Evolutionary conservation across 2,797 vertebrate species (phyloP).

Genomic region (Chrosomus eos): DNA sequence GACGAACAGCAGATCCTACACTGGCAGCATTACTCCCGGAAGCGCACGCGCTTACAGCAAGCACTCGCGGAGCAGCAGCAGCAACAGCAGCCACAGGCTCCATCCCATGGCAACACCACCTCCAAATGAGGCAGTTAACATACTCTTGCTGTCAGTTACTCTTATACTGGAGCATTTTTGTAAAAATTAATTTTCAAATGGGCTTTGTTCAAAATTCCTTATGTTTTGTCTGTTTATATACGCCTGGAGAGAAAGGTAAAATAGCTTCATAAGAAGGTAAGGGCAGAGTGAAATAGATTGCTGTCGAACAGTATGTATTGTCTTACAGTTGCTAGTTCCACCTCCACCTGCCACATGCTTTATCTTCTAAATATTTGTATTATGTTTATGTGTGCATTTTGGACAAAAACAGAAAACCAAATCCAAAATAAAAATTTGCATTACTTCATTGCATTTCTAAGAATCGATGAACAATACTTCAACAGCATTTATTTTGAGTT

Average conservation of each 20-base stretch:
- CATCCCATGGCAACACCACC: constrained; percentile 77
- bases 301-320: not conserved
- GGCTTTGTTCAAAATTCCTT: not conserved
- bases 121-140: constrained; percentile 80
- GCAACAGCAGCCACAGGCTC: constrained; percentile 79
- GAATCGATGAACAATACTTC: not conserved
- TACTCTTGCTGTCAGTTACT: not conserved
- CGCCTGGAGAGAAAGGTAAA: not conserved
- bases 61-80: constrained; percentile 92
- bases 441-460: not conserved
- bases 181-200: constrained; percentile 19
- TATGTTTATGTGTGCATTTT: constrained; percentile 9
- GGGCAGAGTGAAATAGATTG: not conserved
- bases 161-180: not conserved
- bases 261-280: not conserved
- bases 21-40: constrained; percentile 97
- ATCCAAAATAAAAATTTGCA: not conserved
- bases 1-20: constrained; percentile 98
- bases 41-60: constrained; percentile 93
- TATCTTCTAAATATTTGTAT: not conserved
- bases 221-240: not conserved
- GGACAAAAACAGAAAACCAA: not conserved
- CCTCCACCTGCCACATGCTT: not conserved
- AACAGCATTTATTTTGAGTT: not conserved
- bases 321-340: not conserved